These are phyloP conservation scores for Catharus ustulatus DNA, from an alignment of 2,797 vertebrate species.

Conservation along the genomic window DNA sequence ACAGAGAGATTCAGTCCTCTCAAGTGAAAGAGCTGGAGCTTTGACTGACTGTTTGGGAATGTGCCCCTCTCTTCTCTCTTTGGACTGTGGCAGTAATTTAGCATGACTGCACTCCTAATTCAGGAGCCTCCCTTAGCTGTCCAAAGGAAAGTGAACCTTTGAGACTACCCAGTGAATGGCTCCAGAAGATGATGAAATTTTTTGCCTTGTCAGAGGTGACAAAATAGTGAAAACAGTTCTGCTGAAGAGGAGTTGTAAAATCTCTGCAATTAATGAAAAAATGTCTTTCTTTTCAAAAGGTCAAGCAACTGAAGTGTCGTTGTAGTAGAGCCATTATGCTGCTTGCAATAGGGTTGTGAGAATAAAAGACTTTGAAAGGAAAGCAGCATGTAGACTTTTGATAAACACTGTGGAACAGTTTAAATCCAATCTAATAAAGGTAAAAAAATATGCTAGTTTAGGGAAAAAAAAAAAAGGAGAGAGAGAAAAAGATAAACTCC, in stretches of 20 bases:
- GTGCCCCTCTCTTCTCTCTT: neutral
- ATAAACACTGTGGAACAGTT: neutral
- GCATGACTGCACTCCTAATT: neutral
- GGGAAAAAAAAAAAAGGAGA: neutral
- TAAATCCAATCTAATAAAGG: neutral
- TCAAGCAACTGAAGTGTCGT: neutral
- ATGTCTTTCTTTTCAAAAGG: neutral
- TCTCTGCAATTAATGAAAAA: neutral
- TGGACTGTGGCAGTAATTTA: neutral
- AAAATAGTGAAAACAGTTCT: neutral
- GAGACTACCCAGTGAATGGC: neutral
- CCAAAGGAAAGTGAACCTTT: neutral
- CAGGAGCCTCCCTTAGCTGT: neutral
- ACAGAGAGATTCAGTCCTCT: neutral
- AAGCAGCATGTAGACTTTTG: neutral
- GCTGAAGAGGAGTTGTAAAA: neutral
- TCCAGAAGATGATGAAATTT: neutral
- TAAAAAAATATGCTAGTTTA: neutral
- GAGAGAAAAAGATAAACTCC: neutral
- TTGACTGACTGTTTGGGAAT: neutral
- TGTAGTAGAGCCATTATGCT: neutral
- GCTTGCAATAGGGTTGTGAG: neutral
- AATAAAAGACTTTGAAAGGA: neutral
- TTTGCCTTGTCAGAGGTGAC: neutral
- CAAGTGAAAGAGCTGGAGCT: neutral